A percentile compares a stretch with the other conserved stretches of the same genome.
phyloP scores from a whole-genome alignment of 1,140 invertebrate species.

The Zeugodacus cucurbitae region DNA sequence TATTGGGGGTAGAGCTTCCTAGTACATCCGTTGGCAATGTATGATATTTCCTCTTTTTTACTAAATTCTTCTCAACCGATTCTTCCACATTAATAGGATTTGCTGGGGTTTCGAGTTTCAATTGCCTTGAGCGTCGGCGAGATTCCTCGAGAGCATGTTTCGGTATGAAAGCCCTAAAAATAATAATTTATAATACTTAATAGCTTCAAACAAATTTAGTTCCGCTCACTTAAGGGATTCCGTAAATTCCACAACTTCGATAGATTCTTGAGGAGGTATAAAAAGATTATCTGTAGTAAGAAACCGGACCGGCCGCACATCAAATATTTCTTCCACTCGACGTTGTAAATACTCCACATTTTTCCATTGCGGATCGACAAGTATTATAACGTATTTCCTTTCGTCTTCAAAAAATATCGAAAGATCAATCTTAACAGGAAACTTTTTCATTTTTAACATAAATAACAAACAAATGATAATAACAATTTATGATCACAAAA shows the following conservation, averaged over 20 bases:
- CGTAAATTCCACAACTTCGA: conserved; percentile 46
- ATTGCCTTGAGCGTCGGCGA: not conserved
- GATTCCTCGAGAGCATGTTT: conserved; percentile 2
- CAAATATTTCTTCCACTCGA: conserved; percentile 48
- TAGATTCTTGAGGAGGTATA: conserved; percentile 52
- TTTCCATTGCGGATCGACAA: conserved; percentile 41
- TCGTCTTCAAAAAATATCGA: conserved; percentile 50
- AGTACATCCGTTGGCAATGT: not conserved
- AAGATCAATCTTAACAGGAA: conserved; percentile 54
- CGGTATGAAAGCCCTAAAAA: conserved; percentile 29
- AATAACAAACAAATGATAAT: not conserved
- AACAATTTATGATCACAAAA: not conserved
- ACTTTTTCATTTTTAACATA: conserved; percentile 46
- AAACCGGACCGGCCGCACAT: conserved; percentile 50
- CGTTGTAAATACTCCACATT: conserved; percentile 38
- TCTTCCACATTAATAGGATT: not conserved
- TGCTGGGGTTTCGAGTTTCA: not conserved
- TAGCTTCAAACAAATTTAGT: not conserved
- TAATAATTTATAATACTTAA: not conserved
- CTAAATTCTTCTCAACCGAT: not conserved
- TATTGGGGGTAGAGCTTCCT: conserved; percentile 1
- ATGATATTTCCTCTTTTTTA: not conserved
- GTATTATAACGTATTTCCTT: conserved; percentile 27
- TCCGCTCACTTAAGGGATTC: conserved; percentile 48
- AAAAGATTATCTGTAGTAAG: conserved; percentile 53